These are phyloP conservation scores for Lagenorhynchus albirostris DNA, from an alignment of 2,113 vertebrate genomes.

Conservation along the genomic window DNA sequence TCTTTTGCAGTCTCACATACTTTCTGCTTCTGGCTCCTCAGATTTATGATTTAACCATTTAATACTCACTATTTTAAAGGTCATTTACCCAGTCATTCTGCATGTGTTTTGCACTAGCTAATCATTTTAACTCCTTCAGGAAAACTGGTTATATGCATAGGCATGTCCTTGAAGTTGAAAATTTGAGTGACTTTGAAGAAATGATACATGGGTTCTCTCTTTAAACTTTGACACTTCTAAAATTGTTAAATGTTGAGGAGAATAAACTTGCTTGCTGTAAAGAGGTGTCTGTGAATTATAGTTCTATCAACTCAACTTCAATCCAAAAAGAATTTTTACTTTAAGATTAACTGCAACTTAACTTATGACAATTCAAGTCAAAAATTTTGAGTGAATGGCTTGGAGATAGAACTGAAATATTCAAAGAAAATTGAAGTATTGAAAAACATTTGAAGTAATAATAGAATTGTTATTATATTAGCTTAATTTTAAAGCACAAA, in stretches of 20 bases:
- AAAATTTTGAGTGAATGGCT: background rate
- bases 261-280: background rate
- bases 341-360: background rate
- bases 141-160: background rate
- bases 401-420: background rate
- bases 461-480: background rate
- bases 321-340: conserved; percentile 3
- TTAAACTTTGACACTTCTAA: background rate
- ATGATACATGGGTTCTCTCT: background rate
- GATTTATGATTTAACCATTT: background rate
- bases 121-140: background rate
- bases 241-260: background rate
- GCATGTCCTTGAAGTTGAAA: background rate
- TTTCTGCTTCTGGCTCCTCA: background rate
- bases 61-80: background rate
- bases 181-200: background rate
- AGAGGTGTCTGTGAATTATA: background rate
- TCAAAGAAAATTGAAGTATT: conserved; percentile 2
- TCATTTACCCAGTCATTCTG: background rate
- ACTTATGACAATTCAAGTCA: background rate
- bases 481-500: conserved; percentile 17
- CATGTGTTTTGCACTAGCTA: background rate
- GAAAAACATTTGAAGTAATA: background rate
- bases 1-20: background rate
- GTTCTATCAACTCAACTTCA: background rate